Evolutionary conservation across 2,113 vertebrate species (phyloP), one percentile per base, ranked within the genome.

Genomic region (Epinephelus moara): DNA sequence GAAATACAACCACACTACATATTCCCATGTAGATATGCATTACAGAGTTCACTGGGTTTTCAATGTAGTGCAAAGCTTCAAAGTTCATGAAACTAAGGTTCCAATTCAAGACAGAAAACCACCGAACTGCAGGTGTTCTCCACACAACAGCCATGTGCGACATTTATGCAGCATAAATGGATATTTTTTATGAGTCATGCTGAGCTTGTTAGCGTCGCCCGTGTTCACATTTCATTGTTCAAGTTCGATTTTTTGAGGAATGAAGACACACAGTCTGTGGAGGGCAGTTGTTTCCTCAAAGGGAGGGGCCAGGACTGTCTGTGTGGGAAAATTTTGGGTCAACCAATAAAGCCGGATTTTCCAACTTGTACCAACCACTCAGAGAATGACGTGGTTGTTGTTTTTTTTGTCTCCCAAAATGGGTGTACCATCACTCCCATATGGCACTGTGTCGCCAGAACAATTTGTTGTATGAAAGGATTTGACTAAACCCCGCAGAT

Each of bases 101-200:
- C 55, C 37, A 79, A 23, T 77, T 80, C 45, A 77, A 71, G 61
- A 59, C 53, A 88, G 60, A 83, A 72, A 84, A 78, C 69, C 77
- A 73, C 66, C 47, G 49, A 76, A 68, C 56, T 78, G 72, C 88
- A 88, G 78, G 79, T 86, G 83, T 82, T 78, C 61, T 78, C 60
- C 14, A 6, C 19, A 33, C 63, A 70, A 30, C 64, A 67, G 45
- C n/a, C 4, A 6, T 11, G 68, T 63, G 49, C 42, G 84, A 64
- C n/a, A 52, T 53, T 52, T 14, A 37, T 73, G 12, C n/a, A 59
- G 11, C 4, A 8, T 50, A 40, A 10, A 66, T 59, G 30, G 12
- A 53, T n/a, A 19, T 70, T 40, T 70, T 67, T 57, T 70, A 30
- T 25, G 72, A 68, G 23, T 69, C 14, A 59, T 12, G 12, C 17